Evolutionary conservation across 2,888 invertebrate genomes (phyloP).

Genomic region (Oxytorus armatus): DNA sequence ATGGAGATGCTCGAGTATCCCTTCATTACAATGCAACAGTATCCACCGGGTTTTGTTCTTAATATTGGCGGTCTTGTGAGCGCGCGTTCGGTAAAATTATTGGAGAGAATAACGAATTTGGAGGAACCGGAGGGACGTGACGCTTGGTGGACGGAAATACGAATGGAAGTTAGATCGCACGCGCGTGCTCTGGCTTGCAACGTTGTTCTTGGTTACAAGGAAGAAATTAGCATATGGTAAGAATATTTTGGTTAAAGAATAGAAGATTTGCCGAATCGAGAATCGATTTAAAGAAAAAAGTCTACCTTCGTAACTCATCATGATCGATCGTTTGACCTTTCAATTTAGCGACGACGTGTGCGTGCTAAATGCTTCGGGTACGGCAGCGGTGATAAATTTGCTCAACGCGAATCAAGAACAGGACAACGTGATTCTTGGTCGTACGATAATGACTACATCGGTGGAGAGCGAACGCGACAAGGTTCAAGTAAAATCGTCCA

Average conservation of each 20-base stretch:
- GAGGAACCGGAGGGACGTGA: slow-evolving; percentile 97
- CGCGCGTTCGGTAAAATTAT: slow-evolving; percentile 92
- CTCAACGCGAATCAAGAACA: slow-evolving; percentile 84
- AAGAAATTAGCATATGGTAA: slow-evolving; percentile 96
- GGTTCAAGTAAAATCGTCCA: slow-evolving; percentile 69
- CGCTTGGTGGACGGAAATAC: slow-evolving; percentile 98
- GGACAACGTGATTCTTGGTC: slow-evolving; percentile 74
- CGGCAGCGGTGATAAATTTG: slow-evolving; percentile 93
- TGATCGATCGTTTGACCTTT: too few relatives aligned
- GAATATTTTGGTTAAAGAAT: slow-evolving; percentile 63
- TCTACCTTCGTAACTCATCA: too few relatives aligned
- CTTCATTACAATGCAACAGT: slow-evolving; percentile 96
- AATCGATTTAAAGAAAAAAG: background rate
- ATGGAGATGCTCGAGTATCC: slow-evolving; percentile 97
- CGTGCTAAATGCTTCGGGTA: slow-evolving; percentile 96
- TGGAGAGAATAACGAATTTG: slow-evolving; percentile 92
- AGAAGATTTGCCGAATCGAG: background rate
- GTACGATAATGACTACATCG: slow-evolving; percentile 85
- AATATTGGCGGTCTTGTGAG: slow-evolving; percentile 95
- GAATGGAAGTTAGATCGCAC: slow-evolving; percentile 98
- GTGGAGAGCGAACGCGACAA: slow-evolving; percentile 85
- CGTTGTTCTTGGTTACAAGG: slow-evolving; percentile 97
- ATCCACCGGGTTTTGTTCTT: slow-evolving; percentile 94
- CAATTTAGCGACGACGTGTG: slow-evolving; percentile 95
- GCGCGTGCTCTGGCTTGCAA: slow-evolving; percentile 96